phyloP scores from a whole-genome alignment of 2,888 invertebrate genomes.

The Amaurobius ferox region DNA sequence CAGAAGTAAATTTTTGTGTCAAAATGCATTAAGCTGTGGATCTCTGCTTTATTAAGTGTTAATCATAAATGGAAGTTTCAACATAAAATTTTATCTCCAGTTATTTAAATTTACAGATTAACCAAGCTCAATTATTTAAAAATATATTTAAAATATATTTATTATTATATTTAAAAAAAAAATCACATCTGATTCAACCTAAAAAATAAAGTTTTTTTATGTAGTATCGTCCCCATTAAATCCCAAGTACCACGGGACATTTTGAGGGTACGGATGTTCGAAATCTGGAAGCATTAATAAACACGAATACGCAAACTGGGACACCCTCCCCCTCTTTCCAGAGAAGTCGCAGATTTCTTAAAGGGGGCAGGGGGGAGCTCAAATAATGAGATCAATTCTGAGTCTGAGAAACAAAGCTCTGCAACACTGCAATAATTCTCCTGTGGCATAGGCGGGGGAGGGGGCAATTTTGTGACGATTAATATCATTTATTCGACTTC shows the following conservation, averaged over 20 bases:
- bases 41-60: too few species aligned
- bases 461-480: conserved; percentile 44
- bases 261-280: conserved; percentile 10
- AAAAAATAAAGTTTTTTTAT: not conserved
- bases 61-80: too few species aligned
- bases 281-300: conserved; percentile 65
- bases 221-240: not conserved
- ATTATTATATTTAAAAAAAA: too few species aligned
- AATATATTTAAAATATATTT: too few species aligned
- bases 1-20: too few species aligned
- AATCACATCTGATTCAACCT: not conserved
- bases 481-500: conserved; percentile 69
- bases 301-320: conserved; percentile 55
- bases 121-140: too few species aligned
- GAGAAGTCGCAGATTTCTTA: conserved; percentile 22
- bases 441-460: not conserved
- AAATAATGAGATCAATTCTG: conserved; percentile 59
- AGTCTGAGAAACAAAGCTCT: conserved; percentile 52
- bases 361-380: conserved; percentile 1
- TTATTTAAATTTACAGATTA: too few species aligned
- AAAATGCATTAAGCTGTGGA: too few species aligned
- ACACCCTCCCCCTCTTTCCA: conserved; percentile 6
- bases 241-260: conserved; percentile 30
- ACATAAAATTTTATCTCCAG: too few species aligned
- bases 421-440: conserved; percentile 50